Evolutionary conservation across 2,797 vertebrate species (phyloP), one percentile per base, ranked within the genome.

Genomic region (Acropternis orthonyx): DNA sequence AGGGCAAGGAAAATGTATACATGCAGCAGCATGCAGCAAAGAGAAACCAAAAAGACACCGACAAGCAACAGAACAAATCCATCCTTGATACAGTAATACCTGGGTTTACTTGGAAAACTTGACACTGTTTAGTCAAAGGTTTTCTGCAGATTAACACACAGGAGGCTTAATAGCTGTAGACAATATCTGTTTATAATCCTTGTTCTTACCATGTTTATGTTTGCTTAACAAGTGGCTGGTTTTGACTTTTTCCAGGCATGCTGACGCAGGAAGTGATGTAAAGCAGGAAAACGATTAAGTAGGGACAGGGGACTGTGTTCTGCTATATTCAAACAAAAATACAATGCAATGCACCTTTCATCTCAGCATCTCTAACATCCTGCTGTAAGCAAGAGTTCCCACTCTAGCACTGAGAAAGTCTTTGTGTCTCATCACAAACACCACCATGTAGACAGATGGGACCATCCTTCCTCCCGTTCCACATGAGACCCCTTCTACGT

Each of bases 261-360:
- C 43, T 96, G 93, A 97, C 12, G 71, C 26, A 30, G 84, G 77
- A 96, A 97, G 73, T 76, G 92, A 97, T 37, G 90, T 77, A 93
- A 95, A 95, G 69, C 26, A 58, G 32, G 41, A 67, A 93, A 91
- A 88, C 17, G 1, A 92, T 95, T 83, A 90, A 85, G 58, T 1
- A 66, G 55, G 59, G 74, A 88, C 43, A 59, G 1, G 7, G 44
- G 54, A 12, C 82, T 0, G 0, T 15, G 32, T 81, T 92, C 88
- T 76, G 66, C 74, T 74, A 44, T 7, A 77, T 49, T 87, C 85
- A 93, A 94, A 93, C 67, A 76, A 67, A 83, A 73, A 61, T 19
- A 85, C 78, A 96, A 91, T n/a, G 43, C 55, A 69, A 43, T 2
- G 16, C 41, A 93, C 36, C 68, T 88, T 91, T 81, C 51, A 86